phyloP scores from a whole-genome alignment of 2,888 invertebrate genomes.

The Caenorhabditis sp. region DNA sequence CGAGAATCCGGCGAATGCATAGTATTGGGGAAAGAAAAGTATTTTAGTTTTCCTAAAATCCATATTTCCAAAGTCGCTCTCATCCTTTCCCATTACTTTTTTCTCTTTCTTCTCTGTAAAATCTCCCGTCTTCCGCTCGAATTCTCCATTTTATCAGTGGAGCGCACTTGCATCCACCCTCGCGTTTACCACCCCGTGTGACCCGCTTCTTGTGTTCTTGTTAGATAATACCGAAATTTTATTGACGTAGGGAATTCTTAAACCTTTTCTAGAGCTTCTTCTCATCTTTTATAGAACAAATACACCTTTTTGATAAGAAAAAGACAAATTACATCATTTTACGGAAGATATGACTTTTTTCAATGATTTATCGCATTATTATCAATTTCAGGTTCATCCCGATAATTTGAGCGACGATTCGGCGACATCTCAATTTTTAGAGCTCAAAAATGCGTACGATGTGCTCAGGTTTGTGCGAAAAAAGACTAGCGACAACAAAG shows the following conservation, averaged over 20 bases:
- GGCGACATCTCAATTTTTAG: slow-evolving; percentile 66
- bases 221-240: too few relatives aligned
- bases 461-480: slow-evolving; percentile 56
- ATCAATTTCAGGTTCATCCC: slow-evolving; percentile 71
- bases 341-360: not conserved
- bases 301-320: too few relatives aligned
- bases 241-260: not conserved
- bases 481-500: too few relatives aligned
- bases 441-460: slow-evolving; percentile 74
- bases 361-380: not conserved
- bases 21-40: not conserved
- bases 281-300: too few relatives aligned
- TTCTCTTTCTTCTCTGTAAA: not conserved
- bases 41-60: not conserved
- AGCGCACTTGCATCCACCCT: too few relatives aligned
- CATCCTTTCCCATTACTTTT: not conserved
- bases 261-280: too few relatives aligned
- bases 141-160: too few relatives aligned
- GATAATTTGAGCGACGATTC: slow-evolving; percentile 62
- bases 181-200: too few relatives aligned
- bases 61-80: not conserved
- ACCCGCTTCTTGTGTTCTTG: too few relatives aligned
- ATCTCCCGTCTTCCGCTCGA: not conserved
- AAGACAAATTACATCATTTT: slow-evolving; percentile 37
- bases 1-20: too few relatives aligned